Conservation (phyloP, 2,888 invertebrate species). For the Dermolepida albohirtum region DNA sequence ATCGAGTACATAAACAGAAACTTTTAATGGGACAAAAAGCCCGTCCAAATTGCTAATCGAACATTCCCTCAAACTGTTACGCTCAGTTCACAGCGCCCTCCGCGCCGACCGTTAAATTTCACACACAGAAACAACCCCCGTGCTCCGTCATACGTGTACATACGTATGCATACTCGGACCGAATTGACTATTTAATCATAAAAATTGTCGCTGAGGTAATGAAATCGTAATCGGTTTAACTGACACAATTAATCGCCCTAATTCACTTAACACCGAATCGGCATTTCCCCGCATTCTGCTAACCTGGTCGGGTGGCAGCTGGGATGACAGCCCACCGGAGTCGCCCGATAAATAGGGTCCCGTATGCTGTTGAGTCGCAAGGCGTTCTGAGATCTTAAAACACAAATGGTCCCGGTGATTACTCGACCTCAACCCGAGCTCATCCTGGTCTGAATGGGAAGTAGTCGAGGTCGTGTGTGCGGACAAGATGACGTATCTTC, state of each 20-base stretch:
- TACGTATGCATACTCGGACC: no score
- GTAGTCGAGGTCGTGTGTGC: constrained; percentile 13
- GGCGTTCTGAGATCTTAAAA: constrained; percentile 4
- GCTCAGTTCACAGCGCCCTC: no score
- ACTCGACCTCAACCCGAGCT: constrained; percentile 25
- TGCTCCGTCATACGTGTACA: no score
- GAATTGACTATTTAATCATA: constrained; percentile 35
- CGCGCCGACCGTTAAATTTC: no score
- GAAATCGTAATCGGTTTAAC: constrained; percentile 53
- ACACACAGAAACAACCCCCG: no score
- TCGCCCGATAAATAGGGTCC: background rate
- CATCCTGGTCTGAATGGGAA: constrained; percentile 20
- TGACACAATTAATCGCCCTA: constrained; percentile 54
- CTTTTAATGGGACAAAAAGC: no score
- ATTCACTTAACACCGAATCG: constrained; percentile 54
- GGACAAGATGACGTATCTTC: constrained; percentile 28
- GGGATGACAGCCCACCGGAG: background rate
- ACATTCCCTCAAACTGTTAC: no score
- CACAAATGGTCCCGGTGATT: constrained; percentile 25
- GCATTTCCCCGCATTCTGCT: constrained; percentile 51
- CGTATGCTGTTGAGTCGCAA: constrained; percentile 1
- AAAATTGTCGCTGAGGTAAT: constrained; percentile 35
- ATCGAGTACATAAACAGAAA: no score
- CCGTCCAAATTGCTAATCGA: no score
- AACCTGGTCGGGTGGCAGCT: background rate